Base-by-base conservation (phyloP, 2,113 vertebrate species). In the Esox niger region DNA sequence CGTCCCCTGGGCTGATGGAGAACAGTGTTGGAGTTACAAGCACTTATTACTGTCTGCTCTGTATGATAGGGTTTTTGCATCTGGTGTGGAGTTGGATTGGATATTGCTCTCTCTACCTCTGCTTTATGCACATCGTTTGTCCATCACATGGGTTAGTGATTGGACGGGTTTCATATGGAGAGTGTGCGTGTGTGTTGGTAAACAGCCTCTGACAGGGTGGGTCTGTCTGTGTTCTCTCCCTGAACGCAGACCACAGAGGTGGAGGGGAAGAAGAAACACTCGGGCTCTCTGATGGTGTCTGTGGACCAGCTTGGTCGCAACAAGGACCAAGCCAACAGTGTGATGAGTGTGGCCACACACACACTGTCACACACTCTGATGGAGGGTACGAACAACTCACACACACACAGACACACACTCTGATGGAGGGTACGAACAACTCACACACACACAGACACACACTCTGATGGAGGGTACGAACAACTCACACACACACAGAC, bases 241-340 rank as follows among this genome's bases (percentile, higher is more conserved):
- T 77, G 79, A 83, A 88, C 90, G 91, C 92, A 92, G 60, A 95
- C 94, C 2, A 97, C 95, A 1, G 97, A 99, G 26, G 90, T 97
- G 15, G 96, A 97, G 68, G 90, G 94, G 2, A 94, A 96, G 87
- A 97, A 97, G 91, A 98, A 97, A 79, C 94, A 94, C 59, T 94
- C 95, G 0, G 97, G 94, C 35, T 99, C 97, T 6, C 95, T 98
- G 6, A 83, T 98, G 91, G 96, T 98, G 60, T 99, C 97, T 0
- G 96, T 99, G 93, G 97, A 99, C 62, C 96, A 98, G 71, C 90
- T 99, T 73, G 95, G 95, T 46, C 94, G 95, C 7, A 93, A 92
- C 55, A 98, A 98, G 77, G 95, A 98, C 49, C 89, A 95, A 9
- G 94, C 96, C 81, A 98, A 98, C 89, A 99, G 97, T 2, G 92